These are phyloP conservation scores for Silvanus unidentatus DNA, from an alignment of 2,888 invertebrate genomes.

Conservation along the genomic window DNA sequence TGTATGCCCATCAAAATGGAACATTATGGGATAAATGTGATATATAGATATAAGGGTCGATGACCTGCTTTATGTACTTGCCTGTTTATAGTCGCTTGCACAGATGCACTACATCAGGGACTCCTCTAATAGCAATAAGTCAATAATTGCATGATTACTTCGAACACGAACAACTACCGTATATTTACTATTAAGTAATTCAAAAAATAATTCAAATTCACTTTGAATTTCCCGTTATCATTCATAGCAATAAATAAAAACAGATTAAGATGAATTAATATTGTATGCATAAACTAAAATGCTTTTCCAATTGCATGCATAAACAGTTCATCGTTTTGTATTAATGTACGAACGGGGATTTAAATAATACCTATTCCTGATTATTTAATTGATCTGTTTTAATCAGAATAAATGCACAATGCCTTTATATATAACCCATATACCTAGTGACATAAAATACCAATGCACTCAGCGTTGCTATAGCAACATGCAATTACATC, in stretches of 20 bases:
- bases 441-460: constrained; percentile 42
- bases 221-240: background rate
- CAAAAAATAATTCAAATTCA: background rate
- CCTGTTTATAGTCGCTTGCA: constrained; percentile 3
- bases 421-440: constrained; percentile 35
- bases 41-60: constrained; percentile 2
- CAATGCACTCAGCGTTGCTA: constrained; percentile 29
- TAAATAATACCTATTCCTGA: too few relatives aligned
- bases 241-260: too few relatives aligned
- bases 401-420: too few relatives aligned
- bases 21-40: constrained; percentile 1
- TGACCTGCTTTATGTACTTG: constrained; percentile 3
- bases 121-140: constrained; percentile 16
- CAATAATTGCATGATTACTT: constrained; percentile 19
- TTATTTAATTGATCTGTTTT: too few relatives aligned
- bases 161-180: constrained; percentile 1
- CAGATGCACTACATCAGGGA: constrained; percentile 10
- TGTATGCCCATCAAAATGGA: constrained; percentile 13
- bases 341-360: too few relatives aligned
- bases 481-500: constrained; percentile 32
- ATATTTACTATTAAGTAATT: background rate
- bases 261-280: too few relatives aligned
- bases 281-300: too few relatives aligned
- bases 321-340: too few relatives aligned
- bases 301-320: too few relatives aligned